Evolutionary conservation across 2,888 invertebrate species (phyloP).

Genomic region (Monoplex corrugatus): DNA sequence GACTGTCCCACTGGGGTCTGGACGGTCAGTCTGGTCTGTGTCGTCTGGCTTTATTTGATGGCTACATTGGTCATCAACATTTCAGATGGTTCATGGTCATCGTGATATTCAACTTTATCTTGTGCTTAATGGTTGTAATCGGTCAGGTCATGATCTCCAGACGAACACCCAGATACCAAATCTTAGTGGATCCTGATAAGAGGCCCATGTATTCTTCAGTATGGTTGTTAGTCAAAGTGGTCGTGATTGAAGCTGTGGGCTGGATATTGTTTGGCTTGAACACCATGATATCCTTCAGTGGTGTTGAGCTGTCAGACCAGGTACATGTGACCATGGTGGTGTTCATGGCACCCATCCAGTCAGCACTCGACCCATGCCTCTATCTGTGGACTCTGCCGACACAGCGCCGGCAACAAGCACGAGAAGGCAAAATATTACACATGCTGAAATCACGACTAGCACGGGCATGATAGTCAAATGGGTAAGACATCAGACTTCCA

Average conservation of each 20-base stretch:
- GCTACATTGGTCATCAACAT: not conserved
- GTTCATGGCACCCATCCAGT: not conserved
- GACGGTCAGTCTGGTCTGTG: not conserved
- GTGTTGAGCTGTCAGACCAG: not conserved
- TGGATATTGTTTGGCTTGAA: not conserved
- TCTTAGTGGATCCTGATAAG: not conserved
- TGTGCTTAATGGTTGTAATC: not conserved
- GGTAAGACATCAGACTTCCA: too few species aligned
- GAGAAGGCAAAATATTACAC: not conserved
- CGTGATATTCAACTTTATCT: not conserved
- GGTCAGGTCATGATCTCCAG: not conserved
- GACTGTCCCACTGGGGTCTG: not conserved
- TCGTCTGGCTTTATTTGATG: not conserved
- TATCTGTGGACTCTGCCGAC: not conserved
- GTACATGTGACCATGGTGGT: not conserved
- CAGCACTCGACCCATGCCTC: not conserved
- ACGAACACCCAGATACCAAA: not conserved
- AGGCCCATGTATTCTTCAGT: not conserved
- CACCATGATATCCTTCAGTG: not conserved
- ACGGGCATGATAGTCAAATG: too few species aligned
- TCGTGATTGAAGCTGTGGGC: not conserved
- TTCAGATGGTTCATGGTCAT: not conserved
- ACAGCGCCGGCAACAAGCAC: not conserved
- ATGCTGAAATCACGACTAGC: too few species aligned
- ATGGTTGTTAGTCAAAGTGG: not conserved